Conservation (phyloP, 2,888 invertebrate genomes). For the Frankliniella intonsa region DNA sequence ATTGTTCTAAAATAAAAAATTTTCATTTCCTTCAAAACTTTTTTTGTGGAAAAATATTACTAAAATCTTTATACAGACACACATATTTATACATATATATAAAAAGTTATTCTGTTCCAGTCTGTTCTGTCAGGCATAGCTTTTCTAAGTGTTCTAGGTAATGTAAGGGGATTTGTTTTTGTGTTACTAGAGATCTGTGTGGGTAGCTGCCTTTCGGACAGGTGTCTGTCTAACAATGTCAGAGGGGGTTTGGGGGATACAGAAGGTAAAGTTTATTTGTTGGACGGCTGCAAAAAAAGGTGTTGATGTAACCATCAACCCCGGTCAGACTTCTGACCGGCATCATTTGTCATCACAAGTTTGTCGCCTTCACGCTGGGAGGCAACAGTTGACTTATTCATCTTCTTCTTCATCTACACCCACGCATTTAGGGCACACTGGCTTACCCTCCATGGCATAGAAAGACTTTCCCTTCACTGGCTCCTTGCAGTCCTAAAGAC, state of each 20-base stretch:
- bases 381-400: slow-evolving; percentile 42
- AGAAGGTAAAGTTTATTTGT: slow-evolving; percentile 14
- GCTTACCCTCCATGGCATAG: slow-evolving; percentile 95
- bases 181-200: neutral
- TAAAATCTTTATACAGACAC: slow-evolving; percentile 23
- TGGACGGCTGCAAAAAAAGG: slow-evolving; percentile 18
- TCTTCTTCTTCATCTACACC: slow-evolving; percentile 83
- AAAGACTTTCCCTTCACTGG: slow-evolving; percentile 92
- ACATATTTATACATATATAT: slow-evolving; percentile 26
- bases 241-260: neutral
- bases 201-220: neutral
- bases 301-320: slow-evolving; percentile 18
- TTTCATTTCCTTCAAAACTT: slow-evolving; percentile 18
- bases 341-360: slow-evolving; percentile 30
- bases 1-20: slow-evolving; percentile 28
- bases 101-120: slow-evolving; percentile 10
- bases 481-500: slow-evolving; percentile 80
- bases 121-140: slow-evolving; percentile 18
- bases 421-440: slow-evolving; percentile 90
- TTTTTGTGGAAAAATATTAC: slow-evolving; percentile 11
- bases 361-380: neutral
- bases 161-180: neutral
- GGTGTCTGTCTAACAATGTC: slow-evolving; percentile 5
- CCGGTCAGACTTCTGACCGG: slow-evolving; percentile 6
- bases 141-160: neutral